A percentile compares a stretch with the other conserved stretches of the same genome.
phyloP scores from a whole-genome alignment of 2,113 vertebrate genomes.

The Paraplagusia blochii region DNA sequence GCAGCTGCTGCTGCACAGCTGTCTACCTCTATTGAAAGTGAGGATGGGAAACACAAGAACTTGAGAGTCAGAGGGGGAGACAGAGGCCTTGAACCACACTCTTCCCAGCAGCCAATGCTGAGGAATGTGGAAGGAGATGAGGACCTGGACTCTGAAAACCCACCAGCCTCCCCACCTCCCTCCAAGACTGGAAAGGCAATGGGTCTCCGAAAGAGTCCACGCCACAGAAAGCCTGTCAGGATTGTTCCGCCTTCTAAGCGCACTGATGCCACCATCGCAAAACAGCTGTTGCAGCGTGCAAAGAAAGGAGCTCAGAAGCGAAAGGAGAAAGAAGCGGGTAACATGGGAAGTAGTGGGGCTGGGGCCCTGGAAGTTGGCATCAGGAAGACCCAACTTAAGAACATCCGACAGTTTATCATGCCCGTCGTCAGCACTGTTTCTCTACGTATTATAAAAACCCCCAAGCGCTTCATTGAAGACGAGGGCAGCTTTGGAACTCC shows the following conservation, averaged over 20 bases:
- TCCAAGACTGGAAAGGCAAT: conserved; percentile 73
- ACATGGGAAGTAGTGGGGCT: conserved; percentile 47
- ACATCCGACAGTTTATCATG: conserved; percentile 98
- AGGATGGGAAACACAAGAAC: conserved; percentile 82
- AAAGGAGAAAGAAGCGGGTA: conserved; percentile 85
- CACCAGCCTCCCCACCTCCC: conserved; percentile 70
- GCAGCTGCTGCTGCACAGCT: conserved; percentile 71
- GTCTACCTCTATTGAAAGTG: conserved; percentile 63
- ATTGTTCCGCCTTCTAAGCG: conserved; percentile 94
- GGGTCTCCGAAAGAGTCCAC: conserved; percentile 89
- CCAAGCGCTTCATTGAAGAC: conserved; percentile 96
- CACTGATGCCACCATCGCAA: conserved; percentile 92
- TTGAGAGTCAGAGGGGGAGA: conserved; percentile 82
- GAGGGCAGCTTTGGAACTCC: conserved; percentile 82
- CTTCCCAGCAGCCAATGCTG: conserved; percentile 53
- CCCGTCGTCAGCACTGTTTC: conserved; percentile 96
- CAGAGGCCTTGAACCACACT: conserved; percentile 69
- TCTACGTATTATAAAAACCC: conserved; percentile 94
- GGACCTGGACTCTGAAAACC: conserved; percentile 62
- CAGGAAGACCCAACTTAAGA: conserved; percentile 93
- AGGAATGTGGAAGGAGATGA: conserved; percentile 51
- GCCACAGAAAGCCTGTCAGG: conserved; percentile 90
- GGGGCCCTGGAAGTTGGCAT: conserved; percentile 75
- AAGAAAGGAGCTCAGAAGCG: conserved; percentile 90
- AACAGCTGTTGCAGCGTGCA: conserved; percentile 93